phyloP scores from a whole-genome alignment of 2,888 invertebrate species.

The Tigriopus californicus region DNA sequence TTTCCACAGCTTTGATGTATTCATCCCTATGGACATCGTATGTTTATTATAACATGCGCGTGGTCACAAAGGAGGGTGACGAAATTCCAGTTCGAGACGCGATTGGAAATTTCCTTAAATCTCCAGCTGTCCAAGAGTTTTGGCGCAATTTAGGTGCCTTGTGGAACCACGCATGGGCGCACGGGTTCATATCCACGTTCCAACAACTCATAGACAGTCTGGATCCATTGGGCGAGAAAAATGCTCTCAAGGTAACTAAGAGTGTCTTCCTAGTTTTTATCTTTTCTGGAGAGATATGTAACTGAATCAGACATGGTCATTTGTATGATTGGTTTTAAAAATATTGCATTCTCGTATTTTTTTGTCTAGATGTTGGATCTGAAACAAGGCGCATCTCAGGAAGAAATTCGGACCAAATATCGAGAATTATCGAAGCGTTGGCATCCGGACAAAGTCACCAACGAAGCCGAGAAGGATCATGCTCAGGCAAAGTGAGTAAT shows the following conservation, averaged over 20 bases:
- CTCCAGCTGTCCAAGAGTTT: constrained; percentile 40
- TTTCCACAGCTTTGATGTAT: background rate
- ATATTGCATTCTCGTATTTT: constrained; percentile 32
- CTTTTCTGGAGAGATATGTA: no score
- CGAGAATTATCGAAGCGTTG: constrained; percentile 58
- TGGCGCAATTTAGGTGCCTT: constrained; percentile 41
- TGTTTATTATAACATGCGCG: constrained; percentile 67
- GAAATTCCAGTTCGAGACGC: constrained; percentile 74
- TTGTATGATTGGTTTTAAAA: background rate
- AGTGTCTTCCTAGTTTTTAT: constrained; percentile 15
- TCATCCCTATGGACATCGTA: constrained; percentile 32
- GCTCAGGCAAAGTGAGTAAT: constrained; percentile 52
- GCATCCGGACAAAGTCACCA: constrained; percentile 66
- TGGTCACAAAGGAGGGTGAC: constrained; percentile 61
- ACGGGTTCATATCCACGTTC: constrained; percentile 69
- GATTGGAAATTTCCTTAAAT: constrained; percentile 67
- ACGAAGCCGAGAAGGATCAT: constrained; percentile 33
- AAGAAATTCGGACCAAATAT: constrained; percentile 66
- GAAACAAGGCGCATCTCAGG: constrained; percentile 56
- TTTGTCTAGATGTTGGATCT: constrained; percentile 37
- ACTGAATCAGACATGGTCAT: background rate
- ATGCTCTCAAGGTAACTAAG: constrained; percentile 51
- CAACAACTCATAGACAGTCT: constrained; percentile 62
- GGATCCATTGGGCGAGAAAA: constrained; percentile 75
- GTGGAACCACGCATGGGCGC: constrained; percentile 55